A percentile compares a stretch with the other conserved stretches of the same genome.
phyloP scores from a whole-genome alignment of 2,113 vertebrate species.

The Fulmarus glacialis region DNA sequence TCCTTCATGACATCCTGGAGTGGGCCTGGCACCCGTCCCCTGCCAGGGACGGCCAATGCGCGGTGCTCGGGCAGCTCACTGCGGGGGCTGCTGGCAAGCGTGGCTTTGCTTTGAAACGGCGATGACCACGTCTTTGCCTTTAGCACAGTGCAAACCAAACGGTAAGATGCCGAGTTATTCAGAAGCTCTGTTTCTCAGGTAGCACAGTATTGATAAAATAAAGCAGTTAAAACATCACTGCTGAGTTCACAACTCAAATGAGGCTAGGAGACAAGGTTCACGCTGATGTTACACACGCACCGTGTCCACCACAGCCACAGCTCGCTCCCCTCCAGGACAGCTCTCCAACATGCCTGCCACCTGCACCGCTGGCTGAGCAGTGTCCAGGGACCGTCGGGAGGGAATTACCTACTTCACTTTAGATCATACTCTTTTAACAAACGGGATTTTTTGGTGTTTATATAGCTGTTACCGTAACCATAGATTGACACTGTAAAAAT shows the following conservation, averaged over 20 bases:
- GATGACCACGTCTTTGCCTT: fast-evolving
- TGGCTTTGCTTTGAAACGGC: fast-evolving
- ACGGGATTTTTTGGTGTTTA: background rate
- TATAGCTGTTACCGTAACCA: background rate
- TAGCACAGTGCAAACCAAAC: background rate
- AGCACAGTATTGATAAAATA: background rate
- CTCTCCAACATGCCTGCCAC: background rate
- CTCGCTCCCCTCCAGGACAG: background rate
- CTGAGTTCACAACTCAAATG: background rate
- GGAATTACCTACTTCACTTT: background rate
- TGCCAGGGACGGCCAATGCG: fast-evolving
- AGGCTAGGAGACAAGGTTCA: background rate
- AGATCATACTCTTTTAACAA: background rate
- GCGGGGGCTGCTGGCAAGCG: background rate
- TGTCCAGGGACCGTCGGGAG: fast-evolving
- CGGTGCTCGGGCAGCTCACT: fast-evolving
- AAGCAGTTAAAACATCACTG: background rate
- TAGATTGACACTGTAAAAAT: background rate
- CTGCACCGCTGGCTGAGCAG: background rate
- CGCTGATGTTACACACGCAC: fast-evolving
- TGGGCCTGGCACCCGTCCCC: background rate
- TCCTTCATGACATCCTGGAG: background rate
- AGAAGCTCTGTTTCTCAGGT: background rate
- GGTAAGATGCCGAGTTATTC: background rate
- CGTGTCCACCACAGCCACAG: background rate